Conservation (phyloP, 2,888 invertebrate genomes). For the Epistrophe eligans region DNA sequence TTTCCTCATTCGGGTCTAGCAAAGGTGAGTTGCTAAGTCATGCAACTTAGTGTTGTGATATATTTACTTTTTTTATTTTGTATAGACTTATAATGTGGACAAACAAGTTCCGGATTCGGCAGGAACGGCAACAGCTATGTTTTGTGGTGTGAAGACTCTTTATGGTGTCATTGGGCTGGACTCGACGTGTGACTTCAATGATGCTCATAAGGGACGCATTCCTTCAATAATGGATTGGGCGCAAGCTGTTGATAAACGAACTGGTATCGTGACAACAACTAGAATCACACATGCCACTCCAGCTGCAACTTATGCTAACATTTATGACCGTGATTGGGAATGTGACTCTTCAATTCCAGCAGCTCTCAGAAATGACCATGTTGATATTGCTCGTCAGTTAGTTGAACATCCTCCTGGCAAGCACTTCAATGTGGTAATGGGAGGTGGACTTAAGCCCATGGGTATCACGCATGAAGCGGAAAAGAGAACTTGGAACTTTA, state of each 20-base stretch:
- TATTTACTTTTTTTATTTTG: slow-evolving; percentile 2
- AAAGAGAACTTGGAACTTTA: slow-evolving; percentile 78
- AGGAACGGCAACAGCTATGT: slow-evolving; percentile 88
- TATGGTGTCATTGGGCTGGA: slow-evolving; percentile 86
- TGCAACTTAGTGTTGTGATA: neutral
- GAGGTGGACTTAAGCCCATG: slow-evolving; percentile 86
- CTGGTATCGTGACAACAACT: slow-evolving; percentile 88
- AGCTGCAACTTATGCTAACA: slow-evolving; percentile 86
- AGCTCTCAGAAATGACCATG: slow-evolving; percentile 77
- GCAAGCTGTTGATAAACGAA: slow-evolving; percentile 85
- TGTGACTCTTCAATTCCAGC: slow-evolving; percentile 84
- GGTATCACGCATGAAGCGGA: slow-evolving; percentile 77
- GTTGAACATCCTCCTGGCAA: slow-evolving; percentile 87
- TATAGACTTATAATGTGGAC: slow-evolving; percentile 89
- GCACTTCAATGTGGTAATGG: slow-evolving; percentile 87
- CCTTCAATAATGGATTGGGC: slow-evolving; percentile 86
- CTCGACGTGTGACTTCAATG: slow-evolving; percentile 78
- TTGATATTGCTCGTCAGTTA: slow-evolving; percentile 87
- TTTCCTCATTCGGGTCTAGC: slow-evolving; percentile 87
- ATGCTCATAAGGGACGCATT: slow-evolving; percentile 84
- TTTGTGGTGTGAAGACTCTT: slow-evolving; percentile 87
- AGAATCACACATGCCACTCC: slow-evolving; percentile 88
- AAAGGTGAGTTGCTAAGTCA: slow-evolving; percentile 84
- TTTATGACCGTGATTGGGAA: slow-evolving; percentile 86
- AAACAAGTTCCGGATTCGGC: slow-evolving; percentile 89